These are phyloP conservation scores for Strigops habroptila DNA, from an alignment of 2,113 vertebrate genomes.

Conservation along the genomic window DNA sequence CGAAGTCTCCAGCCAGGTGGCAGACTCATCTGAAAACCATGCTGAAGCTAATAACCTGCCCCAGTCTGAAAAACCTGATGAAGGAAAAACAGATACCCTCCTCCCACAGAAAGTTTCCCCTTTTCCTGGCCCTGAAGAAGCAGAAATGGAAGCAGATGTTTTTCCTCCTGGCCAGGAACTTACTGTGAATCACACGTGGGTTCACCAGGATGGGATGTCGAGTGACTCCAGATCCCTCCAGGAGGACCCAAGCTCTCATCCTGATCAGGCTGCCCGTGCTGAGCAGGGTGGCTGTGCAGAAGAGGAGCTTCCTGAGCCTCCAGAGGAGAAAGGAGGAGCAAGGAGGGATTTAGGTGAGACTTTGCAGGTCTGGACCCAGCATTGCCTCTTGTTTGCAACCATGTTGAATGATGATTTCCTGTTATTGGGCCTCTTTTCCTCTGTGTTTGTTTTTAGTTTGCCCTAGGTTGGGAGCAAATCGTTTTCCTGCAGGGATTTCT, in stretches of 20 bases:
- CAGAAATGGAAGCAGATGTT: not conserved
- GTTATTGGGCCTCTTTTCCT: not conserved
- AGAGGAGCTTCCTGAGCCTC: not conserved
- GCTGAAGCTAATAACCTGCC: not conserved
- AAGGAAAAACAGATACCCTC: not conserved
- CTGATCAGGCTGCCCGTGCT: not conserved
- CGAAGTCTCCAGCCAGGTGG: slow-evolving; percentile 5
- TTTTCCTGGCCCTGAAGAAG: not conserved
- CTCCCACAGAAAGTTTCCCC: not conserved
- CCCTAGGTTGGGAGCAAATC: not conserved
- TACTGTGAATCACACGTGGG: not conserved
- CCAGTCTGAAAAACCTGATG: not conserved
- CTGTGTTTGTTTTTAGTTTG: not conserved
- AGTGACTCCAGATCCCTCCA: not conserved
- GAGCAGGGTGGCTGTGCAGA: not conserved
- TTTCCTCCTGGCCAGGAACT: not conserved
- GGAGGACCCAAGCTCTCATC: not conserved
- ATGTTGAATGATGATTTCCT: fast-evolving
- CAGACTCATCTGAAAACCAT: not conserved
- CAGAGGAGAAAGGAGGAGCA: not conserved
- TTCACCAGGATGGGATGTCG: fast-evolving
- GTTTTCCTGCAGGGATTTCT: not conserved
- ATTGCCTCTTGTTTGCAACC: not conserved
- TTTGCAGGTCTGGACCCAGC: not conserved
- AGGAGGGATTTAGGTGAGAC: slow-evolving; percentile 45